These are phyloP conservation scores for Pygocentrus nattereri DNA, from an alignment of 2,797 vertebrate genomes.

Conservation along the genomic window DNA sequence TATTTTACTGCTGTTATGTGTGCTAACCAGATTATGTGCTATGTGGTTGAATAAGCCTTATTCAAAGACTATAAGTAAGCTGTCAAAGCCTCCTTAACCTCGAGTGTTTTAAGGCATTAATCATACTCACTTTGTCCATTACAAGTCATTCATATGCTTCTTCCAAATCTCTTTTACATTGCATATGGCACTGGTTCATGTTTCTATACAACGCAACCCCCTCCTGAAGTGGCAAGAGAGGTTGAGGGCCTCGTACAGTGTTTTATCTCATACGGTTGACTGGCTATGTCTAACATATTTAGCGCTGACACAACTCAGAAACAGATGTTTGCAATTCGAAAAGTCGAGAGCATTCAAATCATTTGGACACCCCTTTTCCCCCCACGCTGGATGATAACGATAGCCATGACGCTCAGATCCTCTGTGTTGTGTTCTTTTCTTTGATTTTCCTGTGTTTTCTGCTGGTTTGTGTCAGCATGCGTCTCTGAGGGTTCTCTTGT, in stretches of 20 bases:
- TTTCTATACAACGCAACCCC: slow-evolving; percentile 13
- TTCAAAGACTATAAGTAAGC: slow-evolving; percentile 10
- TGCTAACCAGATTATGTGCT: slow-evolving; percentile 35
- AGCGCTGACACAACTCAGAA: slow-evolving; percentile 77
- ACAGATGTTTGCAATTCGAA: slow-evolving; percentile 78
- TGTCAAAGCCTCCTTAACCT: slow-evolving; percentile 17
- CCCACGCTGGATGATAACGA: slow-evolving; percentile 69
- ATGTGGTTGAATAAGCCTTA: slow-evolving; percentile 23
- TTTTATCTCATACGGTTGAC: slow-evolving; percentile 73
- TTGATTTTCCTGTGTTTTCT: slow-evolving; percentile 77
- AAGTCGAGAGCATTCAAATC: slow-evolving; percentile 69
- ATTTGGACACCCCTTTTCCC: slow-evolving; percentile 64
- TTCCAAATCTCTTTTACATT: slow-evolving; percentile 21
- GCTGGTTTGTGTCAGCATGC: slow-evolving; percentile 89
- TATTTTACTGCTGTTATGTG: not conserved
- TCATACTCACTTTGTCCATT: slow-evolving; percentile 15
- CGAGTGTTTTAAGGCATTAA: slow-evolving; percentile 22
- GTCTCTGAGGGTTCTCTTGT: slow-evolving; percentile 83
- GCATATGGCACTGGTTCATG: slow-evolving; percentile 30
- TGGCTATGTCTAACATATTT: slow-evolving; percentile 74
- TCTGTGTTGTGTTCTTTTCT: slow-evolving; percentile 59
- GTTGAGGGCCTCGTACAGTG: slow-evolving; percentile 70
- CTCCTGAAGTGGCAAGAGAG: slow-evolving; percentile 57
- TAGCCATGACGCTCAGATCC: slow-evolving; percentile 73
- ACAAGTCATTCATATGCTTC: slow-evolving; percentile 11